These are phyloP conservation scores for Cephalophus harveyi DNA, from an alignment of 2,113 vertebrate species.

Conservation along the genomic window DNA sequence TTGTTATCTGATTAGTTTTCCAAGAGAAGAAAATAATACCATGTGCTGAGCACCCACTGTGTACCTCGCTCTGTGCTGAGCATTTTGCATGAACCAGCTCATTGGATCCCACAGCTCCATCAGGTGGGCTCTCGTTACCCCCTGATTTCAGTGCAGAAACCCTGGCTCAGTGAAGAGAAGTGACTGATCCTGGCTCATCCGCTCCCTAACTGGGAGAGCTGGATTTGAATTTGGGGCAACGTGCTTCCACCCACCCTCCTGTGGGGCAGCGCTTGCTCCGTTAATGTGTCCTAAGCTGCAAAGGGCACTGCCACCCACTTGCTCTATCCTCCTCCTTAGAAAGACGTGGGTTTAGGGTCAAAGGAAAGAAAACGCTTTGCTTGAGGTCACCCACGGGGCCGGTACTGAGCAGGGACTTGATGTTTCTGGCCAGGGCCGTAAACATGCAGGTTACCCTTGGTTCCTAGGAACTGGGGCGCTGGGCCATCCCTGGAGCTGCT, in stretches of 20 bases:
- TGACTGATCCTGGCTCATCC: too few species aligned
- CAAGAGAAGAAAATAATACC: not conserved
- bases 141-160: not conserved
- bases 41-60: not conserved
- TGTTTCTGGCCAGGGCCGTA: not conserved
- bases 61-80: not conserved
- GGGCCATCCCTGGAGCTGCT: not conserved
- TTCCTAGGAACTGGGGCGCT: not conserved
- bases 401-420: not conserved
- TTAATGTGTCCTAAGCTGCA: not conserved
- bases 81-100: not conserved
- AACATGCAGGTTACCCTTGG: not conserved
- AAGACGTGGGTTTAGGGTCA: not conserved
- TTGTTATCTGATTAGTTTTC: not conserved
- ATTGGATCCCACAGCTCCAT: too few species aligned
- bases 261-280: not conserved
- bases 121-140: not conserved
- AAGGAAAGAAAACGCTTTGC: not conserved
- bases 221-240: not conserved
- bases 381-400: too few species aligned
- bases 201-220: not conserved
- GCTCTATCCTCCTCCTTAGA: not conserved
- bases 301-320: not conserved
- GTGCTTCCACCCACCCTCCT: not conserved
- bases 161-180: not conserved